A percentile compares a stretch with the other conserved stretches of the same genome.
phyloP scores from a whole-genome alignment of 1,140 invertebrate species.

The Macrotrachela quadricornifera region DNA sequence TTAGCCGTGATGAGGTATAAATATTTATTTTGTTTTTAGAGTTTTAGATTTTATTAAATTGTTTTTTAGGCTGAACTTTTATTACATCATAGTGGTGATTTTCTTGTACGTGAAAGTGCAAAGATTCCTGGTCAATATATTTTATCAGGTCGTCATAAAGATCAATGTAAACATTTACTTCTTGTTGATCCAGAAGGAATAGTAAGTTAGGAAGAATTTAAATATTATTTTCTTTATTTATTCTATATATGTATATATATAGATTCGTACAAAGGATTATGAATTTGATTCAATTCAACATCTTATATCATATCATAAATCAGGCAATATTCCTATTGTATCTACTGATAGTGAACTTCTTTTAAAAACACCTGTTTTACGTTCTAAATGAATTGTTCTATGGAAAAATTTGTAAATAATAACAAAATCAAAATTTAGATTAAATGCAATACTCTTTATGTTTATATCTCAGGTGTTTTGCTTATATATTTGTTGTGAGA shows the following conservation, averaged over 20 bases:
- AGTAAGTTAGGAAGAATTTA: conserved; percentile 19
- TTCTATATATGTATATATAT: too few relatives aligned
- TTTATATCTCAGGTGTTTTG: too few relatives aligned
- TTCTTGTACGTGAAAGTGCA: conserved; percentile 70
- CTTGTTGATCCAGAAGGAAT: conserved; percentile 86
- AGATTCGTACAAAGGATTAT: conserved; percentile 83
- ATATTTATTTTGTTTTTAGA: too few relatives aligned
- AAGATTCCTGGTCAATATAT: conserved; percentile 73
- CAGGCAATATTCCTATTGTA: conserved; percentile 76
- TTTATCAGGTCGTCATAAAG: conserved; percentile 68
- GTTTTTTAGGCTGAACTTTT: conserved; percentile 16
- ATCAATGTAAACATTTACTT: conserved; percentile 56
- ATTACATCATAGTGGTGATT: conserved; percentile 56
- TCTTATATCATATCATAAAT: conserved; percentile 76
- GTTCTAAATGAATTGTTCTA: too few relatives aligned
- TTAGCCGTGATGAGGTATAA: conserved; percentile 12
- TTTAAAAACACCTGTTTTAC: conserved; percentile 24
- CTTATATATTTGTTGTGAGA: too few relatives aligned
- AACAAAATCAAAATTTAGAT: too few relatives aligned
- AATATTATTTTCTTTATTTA: neutral
- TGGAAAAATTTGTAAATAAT: too few relatives aligned
- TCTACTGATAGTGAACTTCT: conserved; percentile 71
- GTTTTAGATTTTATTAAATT: too few relatives aligned
- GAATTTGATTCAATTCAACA: conserved; percentile 87
- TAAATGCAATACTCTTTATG: too few relatives aligned